Percentiles rank a stretch among this genome's conserved stretches.
phyloP scores from a whole-genome alignment of 2,113 vertebrate genomes.

The Bos taurus region DNA sequence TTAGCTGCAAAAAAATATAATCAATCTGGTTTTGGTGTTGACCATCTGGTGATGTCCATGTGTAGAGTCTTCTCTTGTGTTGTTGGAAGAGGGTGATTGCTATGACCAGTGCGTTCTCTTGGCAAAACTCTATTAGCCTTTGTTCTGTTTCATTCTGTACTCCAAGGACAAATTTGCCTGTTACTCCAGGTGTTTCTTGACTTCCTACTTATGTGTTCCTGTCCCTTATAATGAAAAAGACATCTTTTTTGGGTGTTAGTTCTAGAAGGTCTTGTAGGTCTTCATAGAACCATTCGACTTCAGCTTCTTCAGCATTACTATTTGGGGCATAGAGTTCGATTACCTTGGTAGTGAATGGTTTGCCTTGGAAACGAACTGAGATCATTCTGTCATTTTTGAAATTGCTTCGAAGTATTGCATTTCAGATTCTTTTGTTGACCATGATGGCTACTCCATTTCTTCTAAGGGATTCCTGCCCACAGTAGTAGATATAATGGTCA shows the following conservation, averaged over 20 bases:
- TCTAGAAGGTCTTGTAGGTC: neutral
- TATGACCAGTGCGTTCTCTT: neutral
- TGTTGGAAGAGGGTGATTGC: neutral
- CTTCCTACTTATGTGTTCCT: neutral
- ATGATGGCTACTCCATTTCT: neutral
- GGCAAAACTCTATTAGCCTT: neutral
- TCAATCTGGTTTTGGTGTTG: neutral
- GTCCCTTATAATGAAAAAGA: neutral
- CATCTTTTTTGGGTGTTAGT: neutral
- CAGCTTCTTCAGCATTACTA: neutral
- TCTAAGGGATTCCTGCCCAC: neutral
- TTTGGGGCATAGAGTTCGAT: rapidly evolving
- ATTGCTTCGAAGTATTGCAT: neutral
- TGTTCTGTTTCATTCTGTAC: neutral
- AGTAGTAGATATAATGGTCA: neutral
- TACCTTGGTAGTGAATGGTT: neutral
- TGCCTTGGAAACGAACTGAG: neutral
- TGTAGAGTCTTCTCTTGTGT: neutral
- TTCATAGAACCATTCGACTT: neutral
- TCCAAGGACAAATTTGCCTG: neutral
- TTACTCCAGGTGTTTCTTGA: neutral
- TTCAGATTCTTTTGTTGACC: neutral
- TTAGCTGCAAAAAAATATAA: neutral
- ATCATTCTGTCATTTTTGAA: neutral
- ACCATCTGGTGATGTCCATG: neutral